phyloP scores from a whole-genome alignment of 2,888 invertebrate species.

The Acronicta leporina region DNA sequence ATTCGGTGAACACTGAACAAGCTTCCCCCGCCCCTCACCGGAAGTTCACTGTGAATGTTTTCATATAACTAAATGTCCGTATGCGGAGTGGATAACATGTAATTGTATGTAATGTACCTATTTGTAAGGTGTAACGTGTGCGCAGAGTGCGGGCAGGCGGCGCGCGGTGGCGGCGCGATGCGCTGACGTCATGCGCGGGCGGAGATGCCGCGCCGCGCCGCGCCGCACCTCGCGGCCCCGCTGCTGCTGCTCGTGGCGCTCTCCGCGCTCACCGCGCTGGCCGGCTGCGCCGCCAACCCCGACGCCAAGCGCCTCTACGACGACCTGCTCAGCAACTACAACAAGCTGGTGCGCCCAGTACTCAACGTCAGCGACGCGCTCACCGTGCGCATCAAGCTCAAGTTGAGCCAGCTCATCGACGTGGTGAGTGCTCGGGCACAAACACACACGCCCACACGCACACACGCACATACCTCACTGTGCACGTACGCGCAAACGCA shows the following conservation, averaged over 20 bases:
- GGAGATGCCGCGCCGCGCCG: constrained; percentile 81
- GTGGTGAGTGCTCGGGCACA: constrained; percentile 92
- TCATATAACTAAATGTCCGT: no score
- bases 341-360: constrained; percentile 98
- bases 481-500: no score
- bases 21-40: no score
- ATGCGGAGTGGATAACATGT: background rate
- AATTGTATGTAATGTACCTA: no score
- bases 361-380: constrained; percentile 98
- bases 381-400: constrained; percentile 98
- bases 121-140: background rate
- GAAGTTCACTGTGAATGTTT: no score
- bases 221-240: constrained; percentile 72
- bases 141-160: constrained; percentile 56
- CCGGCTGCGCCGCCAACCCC: constrained; percentile 97
- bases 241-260: constrained; percentile 77
- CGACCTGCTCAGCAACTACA: constrained; percentile 98
- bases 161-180: constrained; percentile 71
- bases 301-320: constrained; percentile 98
- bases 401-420: constrained; percentile 98
- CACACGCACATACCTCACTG: background rate
- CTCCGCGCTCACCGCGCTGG: constrained; percentile 45
- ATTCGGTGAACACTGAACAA: no score
- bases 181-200: constrained; percentile 81
- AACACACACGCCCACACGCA: background rate